Conservation (phyloP, 2,113 vertebrate genomes). For the Anhinga rufa region DNA sequence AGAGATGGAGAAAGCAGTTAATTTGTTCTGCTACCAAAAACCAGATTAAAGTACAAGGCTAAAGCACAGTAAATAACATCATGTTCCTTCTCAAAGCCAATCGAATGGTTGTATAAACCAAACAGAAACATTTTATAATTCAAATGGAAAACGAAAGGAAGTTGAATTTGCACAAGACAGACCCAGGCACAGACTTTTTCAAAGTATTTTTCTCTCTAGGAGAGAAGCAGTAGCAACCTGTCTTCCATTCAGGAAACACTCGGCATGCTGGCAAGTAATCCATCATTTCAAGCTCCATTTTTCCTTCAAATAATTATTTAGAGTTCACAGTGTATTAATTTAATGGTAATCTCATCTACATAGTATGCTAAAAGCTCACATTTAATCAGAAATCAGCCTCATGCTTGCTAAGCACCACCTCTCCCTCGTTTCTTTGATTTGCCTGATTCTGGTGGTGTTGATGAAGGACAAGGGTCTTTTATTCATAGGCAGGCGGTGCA, state of each 20-base stretch:
- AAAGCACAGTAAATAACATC: slow-evolving; percentile 28
- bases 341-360: not conserved
- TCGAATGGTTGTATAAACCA: not conserved
- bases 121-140: slow-evolving; percentile 28
- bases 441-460: not conserved
- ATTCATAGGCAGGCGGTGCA: not conserved
- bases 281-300: not conserved
- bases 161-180: not conserved
- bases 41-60: slow-evolving; percentile 42
- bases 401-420: not conserved
- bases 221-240: not conserved
- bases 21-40: slow-evolving; percentile 55
- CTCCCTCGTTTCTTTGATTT: not conserved
- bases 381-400: slow-evolving; percentile 1
- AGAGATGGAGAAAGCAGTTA: slow-evolving; percentile 20
- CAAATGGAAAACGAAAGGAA: not conserved
- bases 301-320: slow-evolving; percentile 31
- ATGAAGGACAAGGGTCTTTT: not conserved
- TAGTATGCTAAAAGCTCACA: not conserved
- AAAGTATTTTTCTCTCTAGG: not conserved
- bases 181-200: not conserved
- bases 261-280: not conserved
- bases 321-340: slow-evolving; percentile 47
- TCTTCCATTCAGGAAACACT: not conserved
- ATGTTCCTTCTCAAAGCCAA: slow-evolving; percentile 16